Evolutionary conservation across 2,113 vertebrate genomes (phyloP).

Genomic region (human (Homo sapiens)): GRCh38 chr14:41272001-41272500

Average conservation of each 20-base stretch:
- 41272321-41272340: neutral
- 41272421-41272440: neutral
- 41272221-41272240: neutral
- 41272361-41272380: neutral
- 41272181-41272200: neutral
- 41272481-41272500: too few species aligned
- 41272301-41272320: neutral
- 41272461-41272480: too few species aligned
- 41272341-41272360: neutral
- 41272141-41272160: neutral
- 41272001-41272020: neutral
- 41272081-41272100: neutral
- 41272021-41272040: neutral
- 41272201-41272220: too few species aligned
- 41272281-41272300: too few species aligned
- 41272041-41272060: neutral
- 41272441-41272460: neutral
- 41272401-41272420: neutral
- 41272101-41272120: neutral
- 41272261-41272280: neutral
- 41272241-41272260: neutral
- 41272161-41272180: accelerated
- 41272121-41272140: neutral
- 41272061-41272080: neutral
- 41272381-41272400: neutral